Evolutionary conservation across 1,140 invertebrate species (phyloP), one percentile per base, ranked within the genome.

Genomic region (Vanessa atalanta): DNA sequence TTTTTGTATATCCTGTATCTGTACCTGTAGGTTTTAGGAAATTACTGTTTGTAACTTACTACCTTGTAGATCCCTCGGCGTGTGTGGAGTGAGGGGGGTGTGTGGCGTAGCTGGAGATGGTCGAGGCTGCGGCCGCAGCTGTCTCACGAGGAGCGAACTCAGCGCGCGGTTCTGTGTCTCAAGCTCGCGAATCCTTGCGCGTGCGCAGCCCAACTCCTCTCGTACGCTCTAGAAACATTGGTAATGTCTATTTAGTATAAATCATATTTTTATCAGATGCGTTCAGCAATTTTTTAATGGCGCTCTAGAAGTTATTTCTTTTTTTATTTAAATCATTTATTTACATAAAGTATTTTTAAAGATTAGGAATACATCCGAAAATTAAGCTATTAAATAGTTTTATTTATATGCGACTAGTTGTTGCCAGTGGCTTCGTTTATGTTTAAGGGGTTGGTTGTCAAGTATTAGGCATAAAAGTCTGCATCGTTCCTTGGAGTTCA

Each of bases 91-190:
- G 72, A 84, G 70, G 0, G 92, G 90, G 8, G 91, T 87, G 76
- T 84, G 88, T 37, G 91, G 91, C 13, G 93, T 93, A 68, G 93
- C 90, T 20, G 91, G 91, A n/a, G 93, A 93, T 2, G 93, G 93
- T 20, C 89, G 79, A 20, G 94, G 94, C 70, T 93, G 93, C 20
- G 94, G 93, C 60, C 94, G 93, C 37, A 96, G 88, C 76, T 96
- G 95, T 61, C 95, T 95, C 55, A 96, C 93, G 48, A 96, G 89
- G 64, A 96, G 87, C 2, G 95, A 93, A 50, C 95, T 95, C 51
- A 96, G 84, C 11, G 95, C 94, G 51, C 94, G 88, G 88, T 96
- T 96, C 80, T 96, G 95, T 13, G 94, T 93, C 85, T 96, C 95
- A 31, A 96, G 91, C 79, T 96, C 95, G 75, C 95, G 93, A 47